phyloP scores from a whole-genome alignment of 1,140 invertebrate species.

The Phymastichus coffea region DNA sequence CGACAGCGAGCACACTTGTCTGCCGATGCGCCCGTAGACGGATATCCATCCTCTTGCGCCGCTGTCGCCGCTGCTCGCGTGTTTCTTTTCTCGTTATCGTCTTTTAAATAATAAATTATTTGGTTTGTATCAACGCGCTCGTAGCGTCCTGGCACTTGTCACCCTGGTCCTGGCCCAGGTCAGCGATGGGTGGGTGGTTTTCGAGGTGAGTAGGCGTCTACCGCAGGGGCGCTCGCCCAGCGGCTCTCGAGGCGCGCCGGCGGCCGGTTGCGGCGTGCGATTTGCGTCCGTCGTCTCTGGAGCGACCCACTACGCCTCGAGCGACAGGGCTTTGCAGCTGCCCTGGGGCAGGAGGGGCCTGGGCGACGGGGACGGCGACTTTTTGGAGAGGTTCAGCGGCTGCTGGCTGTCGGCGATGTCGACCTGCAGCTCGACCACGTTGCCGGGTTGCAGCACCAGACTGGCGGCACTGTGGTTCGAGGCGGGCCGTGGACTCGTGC shows the following conservation, averaged over 20 bases:
- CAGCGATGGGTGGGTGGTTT: too few relatives aligned
- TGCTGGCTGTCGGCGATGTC: constrained; percentile 79
- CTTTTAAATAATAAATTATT: constrained; percentile 65
- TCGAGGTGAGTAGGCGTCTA: too few relatives aligned
- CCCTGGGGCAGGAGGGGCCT: constrained; percentile 52
- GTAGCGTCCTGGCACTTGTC: constrained; percentile 55
- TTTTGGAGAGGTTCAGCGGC: constrained; percentile 84
- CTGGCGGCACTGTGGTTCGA: constrained; percentile 47
- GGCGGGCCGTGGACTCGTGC: constrained; percentile 50
- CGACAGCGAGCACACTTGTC: neutral
- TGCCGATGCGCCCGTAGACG: constrained; percentile 10
- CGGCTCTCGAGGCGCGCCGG: too few relatives aligned
- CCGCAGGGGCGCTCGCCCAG: too few relatives aligned
- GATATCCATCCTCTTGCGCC: neutral
- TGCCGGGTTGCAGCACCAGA: constrained; percentile 49
- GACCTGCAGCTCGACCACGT: constrained; percentile 76
- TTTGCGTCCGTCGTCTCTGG: neutral
- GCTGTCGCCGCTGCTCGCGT: neutral
- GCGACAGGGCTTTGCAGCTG: constrained; percentile 59
- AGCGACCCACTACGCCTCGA: constrained; percentile 59
- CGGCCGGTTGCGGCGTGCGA: too few relatives aligned
- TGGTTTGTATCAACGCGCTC: constrained; percentile 63
- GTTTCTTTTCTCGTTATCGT: constrained; percentile 22
- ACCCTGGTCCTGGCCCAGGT: too few relatives aligned
- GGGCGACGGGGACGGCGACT: constrained; percentile 78